These are phyloP conservation scores for Xanthia icteritia DNA, from an alignment of 2,888 invertebrate genomes.

Conservation along the genomic window DNA sequence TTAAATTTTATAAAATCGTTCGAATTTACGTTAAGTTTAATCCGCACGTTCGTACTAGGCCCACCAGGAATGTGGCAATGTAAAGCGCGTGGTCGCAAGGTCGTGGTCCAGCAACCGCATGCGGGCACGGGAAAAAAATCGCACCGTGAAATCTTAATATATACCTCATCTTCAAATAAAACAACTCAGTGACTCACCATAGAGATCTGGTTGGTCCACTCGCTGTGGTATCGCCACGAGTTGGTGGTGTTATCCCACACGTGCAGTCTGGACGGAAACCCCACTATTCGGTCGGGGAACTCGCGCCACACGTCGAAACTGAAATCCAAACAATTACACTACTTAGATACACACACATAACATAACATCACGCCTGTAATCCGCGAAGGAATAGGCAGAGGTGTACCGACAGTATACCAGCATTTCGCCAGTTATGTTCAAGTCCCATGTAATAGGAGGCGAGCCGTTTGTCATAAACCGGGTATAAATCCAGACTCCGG, in stretches of 20 bases:
- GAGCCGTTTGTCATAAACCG: background rate
- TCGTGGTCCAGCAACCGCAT: background rate
- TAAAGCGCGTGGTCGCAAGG: background rate
- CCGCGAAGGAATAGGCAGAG: background rate
- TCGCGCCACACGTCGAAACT: constrained; percentile 98
- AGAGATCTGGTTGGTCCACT: constrained; percentile 99
- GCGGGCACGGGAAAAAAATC: background rate
- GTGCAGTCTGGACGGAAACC: constrained; percentile 98
- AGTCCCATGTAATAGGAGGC: background rate
- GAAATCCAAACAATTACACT: constrained; percentile 61
- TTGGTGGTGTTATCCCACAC: constrained; percentile 97
- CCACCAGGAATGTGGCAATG: background rate
- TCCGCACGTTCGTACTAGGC: background rate
- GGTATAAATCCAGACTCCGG: background rate
- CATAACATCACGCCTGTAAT: background rate
- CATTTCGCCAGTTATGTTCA: background rate
- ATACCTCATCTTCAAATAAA: background rate
- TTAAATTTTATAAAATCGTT: background rate
- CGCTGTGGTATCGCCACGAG: constrained; percentile 98
- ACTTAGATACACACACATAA: constrained; percentile 11
- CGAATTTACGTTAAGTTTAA: background rate
- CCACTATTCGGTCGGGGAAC: constrained; percentile 98
- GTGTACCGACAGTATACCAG: too few relatives aligned
- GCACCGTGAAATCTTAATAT: background rate
- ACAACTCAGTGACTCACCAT: constrained; percentile 91